phyloP scores from a whole-genome alignment of 2,888 invertebrate genomes.

The Luffia ferchaultella region DNA sequence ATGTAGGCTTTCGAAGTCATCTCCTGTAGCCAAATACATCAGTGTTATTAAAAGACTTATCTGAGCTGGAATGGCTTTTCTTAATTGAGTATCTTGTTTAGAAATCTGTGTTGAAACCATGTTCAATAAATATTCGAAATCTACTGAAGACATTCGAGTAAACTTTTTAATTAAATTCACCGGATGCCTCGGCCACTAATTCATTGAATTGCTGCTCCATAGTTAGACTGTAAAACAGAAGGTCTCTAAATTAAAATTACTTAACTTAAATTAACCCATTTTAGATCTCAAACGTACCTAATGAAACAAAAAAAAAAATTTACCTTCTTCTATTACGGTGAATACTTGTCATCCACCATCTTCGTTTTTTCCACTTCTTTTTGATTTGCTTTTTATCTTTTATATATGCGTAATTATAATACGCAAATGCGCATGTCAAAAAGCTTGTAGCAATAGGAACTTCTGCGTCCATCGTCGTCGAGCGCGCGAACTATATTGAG shows the following conservation, averaged over 20 bases:
- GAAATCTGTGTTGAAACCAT: conserved; percentile 5
- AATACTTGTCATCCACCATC: neutral
- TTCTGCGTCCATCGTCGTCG: too few species aligned
- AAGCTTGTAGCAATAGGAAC: too few species aligned
- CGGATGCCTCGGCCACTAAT: conserved; percentile 7
- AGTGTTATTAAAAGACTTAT: conserved; percentile 5
- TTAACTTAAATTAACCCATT: neutral
- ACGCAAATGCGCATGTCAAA: too few species aligned
- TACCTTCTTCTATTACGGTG: neutral
- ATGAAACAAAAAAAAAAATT: neutral
- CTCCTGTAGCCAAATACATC: conserved; percentile 8
- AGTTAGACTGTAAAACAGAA: conserved; percentile 6
- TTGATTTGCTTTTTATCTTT: too few species aligned
- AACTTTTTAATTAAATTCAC: conserved; percentile 9
- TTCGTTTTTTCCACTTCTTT: too few species aligned
- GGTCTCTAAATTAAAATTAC: neutral
- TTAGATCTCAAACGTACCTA: too few species aligned
- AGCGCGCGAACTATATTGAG: too few species aligned
- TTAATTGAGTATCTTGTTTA: conserved; percentile 8
- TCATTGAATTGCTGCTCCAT: conserved; percentile 7
- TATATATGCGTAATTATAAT: too few species aligned
- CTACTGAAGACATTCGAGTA: conserved; percentile 9
- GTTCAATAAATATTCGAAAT: conserved; percentile 9
- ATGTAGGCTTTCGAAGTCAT: conserved; percentile 7
- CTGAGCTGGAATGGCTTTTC: conserved; percentile 7